Evolutionary conservation across 1,140 invertebrate genomes (phyloP).

Genomic region (Limonius californicus): DNA sequence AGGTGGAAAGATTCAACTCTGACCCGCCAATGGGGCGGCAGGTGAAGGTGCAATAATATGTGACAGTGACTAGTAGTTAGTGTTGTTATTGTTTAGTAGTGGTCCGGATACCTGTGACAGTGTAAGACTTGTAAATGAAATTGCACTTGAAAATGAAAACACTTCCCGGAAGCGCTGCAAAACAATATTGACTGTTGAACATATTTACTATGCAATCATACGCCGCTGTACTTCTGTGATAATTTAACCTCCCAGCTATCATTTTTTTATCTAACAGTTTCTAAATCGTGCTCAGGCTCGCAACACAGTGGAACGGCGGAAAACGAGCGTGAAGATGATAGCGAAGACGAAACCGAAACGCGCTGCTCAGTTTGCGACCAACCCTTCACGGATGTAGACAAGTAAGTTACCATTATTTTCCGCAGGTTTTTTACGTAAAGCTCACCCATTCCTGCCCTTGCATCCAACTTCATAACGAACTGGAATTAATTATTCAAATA

Average conservation of each 20-base stretch:
- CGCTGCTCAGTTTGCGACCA: constrained; percentile 69
- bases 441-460: no score
- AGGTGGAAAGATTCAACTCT: constrained; percentile 24
- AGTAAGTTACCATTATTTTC: constrained; percentile 55
- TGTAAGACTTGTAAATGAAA: no score
- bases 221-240: neutral
- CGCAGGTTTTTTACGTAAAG: constrained; percentile 4
- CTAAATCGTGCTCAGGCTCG: constrained; percentile 53
- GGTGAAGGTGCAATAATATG: constrained; percentile 38
- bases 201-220: neutral
- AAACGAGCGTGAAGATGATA: constrained; percentile 56
- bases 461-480: no score
- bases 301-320: constrained; percentile 61
- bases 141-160: no score
- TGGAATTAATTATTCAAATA: constrained; percentile 30
- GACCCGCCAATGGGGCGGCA: constrained; percentile 35
- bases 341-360: constrained; percentile 55
- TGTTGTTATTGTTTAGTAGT: constrained; percentile 19
- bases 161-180: no score
- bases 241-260: no score
- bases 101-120: neutral
- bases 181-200: no score
- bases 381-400: constrained; percentile 64
- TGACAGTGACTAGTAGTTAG: constrained; percentile 20
- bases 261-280: neutral